Conservation (phyloP, 2,113 vertebrate species). For the Elephas maximus region DNA sequence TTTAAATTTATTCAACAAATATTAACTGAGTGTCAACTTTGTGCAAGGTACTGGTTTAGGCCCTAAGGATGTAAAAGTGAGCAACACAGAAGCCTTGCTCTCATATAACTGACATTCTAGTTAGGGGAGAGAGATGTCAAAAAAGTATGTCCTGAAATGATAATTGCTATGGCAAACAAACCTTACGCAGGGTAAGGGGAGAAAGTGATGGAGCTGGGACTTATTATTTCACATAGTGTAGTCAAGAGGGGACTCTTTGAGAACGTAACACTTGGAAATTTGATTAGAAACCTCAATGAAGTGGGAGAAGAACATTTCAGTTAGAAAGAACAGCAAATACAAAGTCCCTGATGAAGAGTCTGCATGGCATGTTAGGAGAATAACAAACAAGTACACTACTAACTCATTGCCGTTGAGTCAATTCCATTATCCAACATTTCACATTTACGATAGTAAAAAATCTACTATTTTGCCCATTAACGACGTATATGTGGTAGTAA, state of each 20-base stretch:
- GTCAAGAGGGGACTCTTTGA: background rate
- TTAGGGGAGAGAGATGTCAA: background rate
- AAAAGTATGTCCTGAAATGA: background rate
- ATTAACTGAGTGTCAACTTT: background rate
- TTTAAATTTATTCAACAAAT: conserved; percentile 36
- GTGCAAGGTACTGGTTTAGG: background rate
- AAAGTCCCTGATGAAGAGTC: background rate
- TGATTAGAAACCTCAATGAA: background rate
- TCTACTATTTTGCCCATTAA: too few relatives aligned
- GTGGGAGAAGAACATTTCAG: background rate
- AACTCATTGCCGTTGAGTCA: too few relatives aligned
- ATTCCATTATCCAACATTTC: too few relatives aligned
- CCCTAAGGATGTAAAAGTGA: background rate
- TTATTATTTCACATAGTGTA: background rate
- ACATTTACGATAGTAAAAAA: too few relatives aligned
- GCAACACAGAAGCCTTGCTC: background rate
- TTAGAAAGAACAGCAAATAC: background rate
- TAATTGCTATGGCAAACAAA: background rate
- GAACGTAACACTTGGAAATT: background rate
- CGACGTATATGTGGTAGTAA: too few relatives aligned
- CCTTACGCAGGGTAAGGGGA: background rate
- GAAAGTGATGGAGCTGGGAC: background rate
- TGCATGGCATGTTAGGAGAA: background rate
- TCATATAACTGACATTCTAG: background rate
- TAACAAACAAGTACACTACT: background rate